Evolutionary conservation across 2,113 vertebrate genomes (phyloP).

Genomic region (Pungitius pungitius): DNA sequence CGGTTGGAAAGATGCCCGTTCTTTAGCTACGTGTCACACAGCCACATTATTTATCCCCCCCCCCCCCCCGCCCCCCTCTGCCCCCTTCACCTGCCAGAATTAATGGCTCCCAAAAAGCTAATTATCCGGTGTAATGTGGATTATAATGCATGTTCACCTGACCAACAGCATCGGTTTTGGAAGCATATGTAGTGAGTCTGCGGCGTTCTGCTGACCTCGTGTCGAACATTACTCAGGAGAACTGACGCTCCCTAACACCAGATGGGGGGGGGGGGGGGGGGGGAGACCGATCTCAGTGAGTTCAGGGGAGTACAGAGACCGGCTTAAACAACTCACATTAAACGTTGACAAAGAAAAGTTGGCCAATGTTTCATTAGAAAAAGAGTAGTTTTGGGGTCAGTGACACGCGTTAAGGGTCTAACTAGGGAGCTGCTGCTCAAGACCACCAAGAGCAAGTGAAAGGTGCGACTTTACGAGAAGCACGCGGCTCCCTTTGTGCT

Average conservation of each 20-base stretch:
- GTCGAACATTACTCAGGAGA: constrained; percentile 65
- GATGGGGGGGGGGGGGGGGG: constrained; percentile 57
- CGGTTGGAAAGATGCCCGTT: constrained; percentile 77
- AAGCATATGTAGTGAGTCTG: constrained; percentile 68
- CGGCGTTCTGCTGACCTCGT: constrained; percentile 60
- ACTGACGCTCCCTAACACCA: constrained; percentile 52
- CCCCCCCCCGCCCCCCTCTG: no score
- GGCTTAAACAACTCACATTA: constrained; percentile 37
- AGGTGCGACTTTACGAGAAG: not conserved
- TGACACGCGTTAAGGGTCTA: constrained; percentile 35
- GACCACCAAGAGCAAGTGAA: not conserved
- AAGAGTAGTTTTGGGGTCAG: not conserved
- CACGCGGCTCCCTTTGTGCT: constrained; percentile 21
- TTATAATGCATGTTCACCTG: constrained; percentile 71
- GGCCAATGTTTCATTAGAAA: constrained; percentile 1
- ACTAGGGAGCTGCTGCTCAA: not conserved
- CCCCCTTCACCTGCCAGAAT: constrained; percentile 74
- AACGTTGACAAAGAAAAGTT: no score
- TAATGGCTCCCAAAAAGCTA: constrained; percentile 77
- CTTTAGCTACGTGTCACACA: constrained; percentile 69
- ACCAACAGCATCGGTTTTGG: constrained; percentile 75
- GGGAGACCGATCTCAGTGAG: constrained; percentile 25
- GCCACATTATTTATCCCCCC: constrained; percentile 73
- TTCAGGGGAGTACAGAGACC: constrained; percentile 48
- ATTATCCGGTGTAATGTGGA: constrained; percentile 80